phyloP scores from a whole-genome alignment of 2,113 vertebrate species.

The Collichthys lucidus region DNA sequence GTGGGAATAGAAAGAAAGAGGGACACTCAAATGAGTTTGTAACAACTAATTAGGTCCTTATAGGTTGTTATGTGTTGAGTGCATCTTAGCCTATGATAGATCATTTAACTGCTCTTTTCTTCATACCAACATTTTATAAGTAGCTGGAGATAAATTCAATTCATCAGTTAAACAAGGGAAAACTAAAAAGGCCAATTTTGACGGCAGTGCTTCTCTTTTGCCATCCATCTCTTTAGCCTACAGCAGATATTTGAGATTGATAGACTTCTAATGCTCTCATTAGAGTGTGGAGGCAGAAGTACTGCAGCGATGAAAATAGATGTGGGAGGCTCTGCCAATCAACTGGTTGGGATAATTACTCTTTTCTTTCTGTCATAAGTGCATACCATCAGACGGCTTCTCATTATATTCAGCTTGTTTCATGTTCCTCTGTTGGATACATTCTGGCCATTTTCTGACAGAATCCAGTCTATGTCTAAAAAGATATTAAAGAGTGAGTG shows the following conservation, averaged over 20 bases:
- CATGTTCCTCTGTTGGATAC: background rate
- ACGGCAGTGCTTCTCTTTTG: background rate
- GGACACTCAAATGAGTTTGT: background rate
- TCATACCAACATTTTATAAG: background rate
- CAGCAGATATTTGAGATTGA: background rate
- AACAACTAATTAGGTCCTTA: conserved; percentile 31
- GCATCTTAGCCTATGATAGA: background rate
- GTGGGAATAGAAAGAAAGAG: conserved; percentile 7
- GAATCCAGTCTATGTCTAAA: background rate
- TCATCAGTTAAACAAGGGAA: conserved; percentile 4
- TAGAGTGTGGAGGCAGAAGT: background rate
- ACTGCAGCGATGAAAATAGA: conserved; percentile 12
- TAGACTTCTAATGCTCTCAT: conserved; percentile 18
- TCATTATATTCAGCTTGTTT: background rate
- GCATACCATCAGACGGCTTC: background rate
- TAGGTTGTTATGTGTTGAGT: background rate
- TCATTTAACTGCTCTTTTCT: background rate
- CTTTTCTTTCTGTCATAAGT: conserved; percentile 2
- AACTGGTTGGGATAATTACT: conserved; percentile 7
- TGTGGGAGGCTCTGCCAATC: conserved; percentile 11
- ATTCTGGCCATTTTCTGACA: background rate
- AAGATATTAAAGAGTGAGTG: background rate
- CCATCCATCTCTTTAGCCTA: background rate
- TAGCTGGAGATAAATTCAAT: background rate
- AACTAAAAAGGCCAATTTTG: background rate